Conservation (phyloP, 2,888 invertebrate species). For the Melangyna quadrimaculata region DNA sequence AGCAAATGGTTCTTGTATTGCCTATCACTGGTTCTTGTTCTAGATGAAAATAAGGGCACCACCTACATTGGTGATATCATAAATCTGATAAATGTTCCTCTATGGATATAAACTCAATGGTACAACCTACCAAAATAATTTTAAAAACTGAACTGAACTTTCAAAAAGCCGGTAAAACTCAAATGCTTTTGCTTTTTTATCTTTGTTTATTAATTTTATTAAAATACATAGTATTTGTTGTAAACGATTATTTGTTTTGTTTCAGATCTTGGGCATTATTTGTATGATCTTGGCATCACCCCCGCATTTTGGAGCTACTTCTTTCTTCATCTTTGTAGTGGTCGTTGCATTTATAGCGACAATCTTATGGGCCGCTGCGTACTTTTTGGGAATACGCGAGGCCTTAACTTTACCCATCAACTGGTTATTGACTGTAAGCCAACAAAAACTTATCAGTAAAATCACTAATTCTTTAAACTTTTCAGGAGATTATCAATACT, state of each 20-base stretch:
- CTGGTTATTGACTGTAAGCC: slow-evolving; percentile 91
- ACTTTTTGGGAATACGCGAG: slow-evolving; percentile 90
- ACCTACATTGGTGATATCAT: too few species aligned
- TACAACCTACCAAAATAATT: too few species aligned
- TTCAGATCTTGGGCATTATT: slow-evolving; percentile 91
- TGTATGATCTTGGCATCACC: slow-evolving; percentile 92
- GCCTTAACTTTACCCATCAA: slow-evolving; percentile 90
- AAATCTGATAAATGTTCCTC: too few species aligned
- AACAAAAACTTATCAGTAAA: neutral
- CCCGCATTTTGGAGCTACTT: slow-evolving; percentile 84
- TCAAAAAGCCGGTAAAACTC: too few species aligned
- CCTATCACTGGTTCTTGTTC: too few species aligned
- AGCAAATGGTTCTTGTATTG: too few species aligned
- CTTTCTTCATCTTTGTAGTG: slow-evolving; percentile 93
- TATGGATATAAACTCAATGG: too few species aligned
- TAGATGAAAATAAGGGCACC: too few species aligned
- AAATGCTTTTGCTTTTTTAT: too few species aligned
- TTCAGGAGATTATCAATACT: slow-evolving; percentile 90
- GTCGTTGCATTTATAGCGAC: slow-evolving; percentile 91
- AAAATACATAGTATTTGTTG: too few species aligned
- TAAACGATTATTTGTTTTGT: slow-evolving; percentile 75
- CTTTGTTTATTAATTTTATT: too few species aligned
- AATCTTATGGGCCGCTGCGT: slow-evolving; percentile 90
- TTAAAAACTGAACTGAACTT: too few species aligned
- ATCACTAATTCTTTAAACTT: neutral